Base-by-base conservation (phyloP, 92 coral and sea anemone species). In the Epizoanthus rinbou region DNA sequence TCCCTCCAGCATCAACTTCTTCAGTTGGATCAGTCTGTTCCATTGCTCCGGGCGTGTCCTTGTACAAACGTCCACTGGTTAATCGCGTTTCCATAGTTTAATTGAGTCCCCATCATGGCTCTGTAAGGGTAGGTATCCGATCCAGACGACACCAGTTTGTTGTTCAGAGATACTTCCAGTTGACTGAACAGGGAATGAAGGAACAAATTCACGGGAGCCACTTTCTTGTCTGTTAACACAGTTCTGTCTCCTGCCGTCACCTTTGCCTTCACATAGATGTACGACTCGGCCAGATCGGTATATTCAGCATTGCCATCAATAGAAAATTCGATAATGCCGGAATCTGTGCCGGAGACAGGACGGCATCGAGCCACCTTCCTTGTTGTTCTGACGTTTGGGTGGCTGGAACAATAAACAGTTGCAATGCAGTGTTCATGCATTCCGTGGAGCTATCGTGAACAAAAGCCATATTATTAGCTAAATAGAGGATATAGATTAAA, bases 161-260 rank as follows among this genome's bases (percentile, higher is more conserved):
- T 50, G 25, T 33, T 33, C 39, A 78, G 15, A 8, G 70, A 22
- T 31, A 78, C 83, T 17, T 78, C 69, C 3, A 78, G 71, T 21
- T 78, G 74, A 78, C 74, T 78, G 23, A 78, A 78, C 83, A 78
- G 11, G 16, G 83, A 78, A 35, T 78, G 74, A 39, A 78, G 83
- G 64, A 78, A 57, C 13, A 78, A 69, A 24, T 78, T 78, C 41
- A 53, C 67, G 7, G 83, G 75, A 35, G 67, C 83, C 15, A 78
- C 23, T 78, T 78, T 78, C 67, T 22, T 28, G 52, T 58, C 83
- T 66, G 39, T 3, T 19, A 66, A 37, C 14, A 24, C 71, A 8
- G 39, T 24, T 24, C 71, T 43, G 33, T 24, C 41, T 1, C 39
- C 45, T 24, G 71, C 45, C 39, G 33, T 43, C 71, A 66, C 71